These are phyloP conservation scores for Gracilinanus agilis DNA, from an alignment of 2,113 vertebrate genomes.

Conservation along the genomic window DNA sequence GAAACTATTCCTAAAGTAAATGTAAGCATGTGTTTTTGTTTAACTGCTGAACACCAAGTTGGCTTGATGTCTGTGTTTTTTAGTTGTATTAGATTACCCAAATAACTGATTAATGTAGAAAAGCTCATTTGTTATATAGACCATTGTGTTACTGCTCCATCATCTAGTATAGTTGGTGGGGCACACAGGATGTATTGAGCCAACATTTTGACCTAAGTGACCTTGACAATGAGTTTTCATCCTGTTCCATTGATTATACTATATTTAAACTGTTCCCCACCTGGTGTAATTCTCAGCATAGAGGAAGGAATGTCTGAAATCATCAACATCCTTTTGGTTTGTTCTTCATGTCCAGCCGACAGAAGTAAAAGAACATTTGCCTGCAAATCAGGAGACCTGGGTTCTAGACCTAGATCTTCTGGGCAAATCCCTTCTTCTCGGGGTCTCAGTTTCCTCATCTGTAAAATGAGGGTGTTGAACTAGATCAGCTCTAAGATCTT, in stretches of 20 bases:
- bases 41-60: not conserved
- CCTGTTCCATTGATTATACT: not conserved
- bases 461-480: not conserved
- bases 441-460: not conserved
- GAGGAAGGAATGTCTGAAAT: constrained; percentile 28
- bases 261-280: constrained; percentile 20
- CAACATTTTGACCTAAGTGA: constrained; percentile 74
- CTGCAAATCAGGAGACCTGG: not conserved
- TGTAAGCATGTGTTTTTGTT: not conserved
- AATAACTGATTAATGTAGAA: not conserved
- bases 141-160: not conserved
- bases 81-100: accelerated
- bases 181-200: not conserved
- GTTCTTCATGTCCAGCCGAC: not conserved
- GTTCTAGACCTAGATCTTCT: not conserved
- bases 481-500: not conserved
- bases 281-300: constrained; percentile 62
- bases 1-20: not conserved
- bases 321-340: constrained; percentile 16
- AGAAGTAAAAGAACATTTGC: not conserved
- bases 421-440: not conserved
- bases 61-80: not conserved
- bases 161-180: not conserved
- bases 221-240: constrained; percentile 63
- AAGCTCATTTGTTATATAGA: accelerated